These are phyloP conservation scores for Galaxea fascicularis DNA, from an alignment of 92 coral and sea anemone species.

Conservation along the genomic window DNA sequence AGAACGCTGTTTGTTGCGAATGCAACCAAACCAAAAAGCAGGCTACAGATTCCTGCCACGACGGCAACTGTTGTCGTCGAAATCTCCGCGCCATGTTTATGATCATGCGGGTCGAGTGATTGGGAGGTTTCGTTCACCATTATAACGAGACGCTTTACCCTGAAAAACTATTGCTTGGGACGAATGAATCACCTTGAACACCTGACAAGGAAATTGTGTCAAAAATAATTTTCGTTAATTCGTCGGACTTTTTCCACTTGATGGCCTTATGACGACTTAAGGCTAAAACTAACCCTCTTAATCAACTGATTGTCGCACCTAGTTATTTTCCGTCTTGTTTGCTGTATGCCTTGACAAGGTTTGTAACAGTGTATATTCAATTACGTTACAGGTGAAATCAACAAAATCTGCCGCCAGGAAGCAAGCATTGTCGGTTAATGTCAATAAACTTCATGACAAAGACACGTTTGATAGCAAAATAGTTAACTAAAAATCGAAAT, in stretches of 20 bases:
- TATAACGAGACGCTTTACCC: not conserved
- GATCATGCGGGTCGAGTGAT: not conserved
- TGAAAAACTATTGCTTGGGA: not conserved
- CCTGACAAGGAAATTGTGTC: not conserved
- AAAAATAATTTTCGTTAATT: no score
- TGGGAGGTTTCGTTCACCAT: not conserved
- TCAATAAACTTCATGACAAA: not conserved
- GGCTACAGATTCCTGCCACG: constrained; percentile 65
- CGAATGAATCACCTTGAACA: not conserved
- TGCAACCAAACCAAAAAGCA: constrained; percentile 65
- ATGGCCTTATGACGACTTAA: no score
- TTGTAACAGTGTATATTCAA: not conserved
- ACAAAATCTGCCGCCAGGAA: not conserved
- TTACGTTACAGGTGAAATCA: not conserved
- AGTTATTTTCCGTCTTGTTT: not conserved
- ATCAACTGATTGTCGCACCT: not conserved
- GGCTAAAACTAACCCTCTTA: not conserved
- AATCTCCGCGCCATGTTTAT: not conserved
- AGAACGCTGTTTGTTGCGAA: constrained; percentile 71
- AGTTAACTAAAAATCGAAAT: not conserved
- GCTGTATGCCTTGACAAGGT: not conserved
- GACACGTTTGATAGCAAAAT: not conserved
- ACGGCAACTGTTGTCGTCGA: constrained; percentile 34
- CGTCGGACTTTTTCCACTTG: no score
- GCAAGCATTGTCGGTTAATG: not conserved